phyloP scores from a whole-genome alignment of 2,113 vertebrate genomes.

The Ictidomys tridecemlineatus region DNA sequence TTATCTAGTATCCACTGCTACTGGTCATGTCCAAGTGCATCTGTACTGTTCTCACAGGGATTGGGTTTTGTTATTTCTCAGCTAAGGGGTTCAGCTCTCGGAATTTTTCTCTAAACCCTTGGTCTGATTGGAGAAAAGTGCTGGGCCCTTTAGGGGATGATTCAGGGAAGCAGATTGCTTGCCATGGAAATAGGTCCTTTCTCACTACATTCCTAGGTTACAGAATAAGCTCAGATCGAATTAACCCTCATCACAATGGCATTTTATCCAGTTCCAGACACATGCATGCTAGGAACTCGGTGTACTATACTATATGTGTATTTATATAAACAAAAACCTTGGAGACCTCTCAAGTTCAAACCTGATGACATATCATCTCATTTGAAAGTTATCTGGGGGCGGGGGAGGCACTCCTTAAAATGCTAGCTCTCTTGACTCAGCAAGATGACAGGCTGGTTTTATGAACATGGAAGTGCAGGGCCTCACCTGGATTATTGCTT shows the following conservation, averaged over 20 bases:
- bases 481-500: not conserved
- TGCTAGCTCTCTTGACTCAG: not conserved
- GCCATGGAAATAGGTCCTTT: not conserved
- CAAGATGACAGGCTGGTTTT: not conserved
- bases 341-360: not conserved
- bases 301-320: not conserved
- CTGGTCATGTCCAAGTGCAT: not conserved
- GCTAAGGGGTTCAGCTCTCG: not conserved
- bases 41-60: not conserved
- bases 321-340: not conserved
- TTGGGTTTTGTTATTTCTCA: constrained; percentile 18
- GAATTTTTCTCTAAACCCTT: not conserved
- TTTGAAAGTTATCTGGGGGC: not conserved
- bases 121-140: not conserved
- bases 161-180: not conserved
- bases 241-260: not conserved
- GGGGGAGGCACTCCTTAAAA: not conserved
- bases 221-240: not conserved
- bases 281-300: not conserved
- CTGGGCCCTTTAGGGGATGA: not conserved
- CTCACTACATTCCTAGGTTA: not conserved
- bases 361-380: not conserved
- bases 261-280: not conserved
- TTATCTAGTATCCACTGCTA: not conserved
- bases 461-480: not conserved